Conservation (phyloP, 2,797 vertebrate genomes). For the Percopsis omiscomaycus region DNA sequence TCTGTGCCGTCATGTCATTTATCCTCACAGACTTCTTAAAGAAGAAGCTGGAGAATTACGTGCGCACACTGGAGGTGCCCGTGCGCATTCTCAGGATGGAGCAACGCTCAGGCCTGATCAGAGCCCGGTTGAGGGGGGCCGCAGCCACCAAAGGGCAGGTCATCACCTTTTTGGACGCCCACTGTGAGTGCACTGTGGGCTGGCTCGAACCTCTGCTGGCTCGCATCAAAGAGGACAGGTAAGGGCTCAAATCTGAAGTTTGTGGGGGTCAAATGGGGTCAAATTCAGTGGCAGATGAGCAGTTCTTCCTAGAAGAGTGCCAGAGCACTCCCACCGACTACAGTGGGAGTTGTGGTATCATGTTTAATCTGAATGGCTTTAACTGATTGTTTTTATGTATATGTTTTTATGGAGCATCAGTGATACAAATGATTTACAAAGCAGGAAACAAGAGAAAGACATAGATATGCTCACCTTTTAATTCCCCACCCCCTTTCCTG, state of each 20-base stretch:
- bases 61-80: conserved; percentile 83
- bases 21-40: conserved; percentile 87
- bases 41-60: conserved; percentile 86
- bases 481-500: no score
- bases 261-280: neutral
- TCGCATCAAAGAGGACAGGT: conserved; percentile 94
- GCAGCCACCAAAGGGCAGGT: conserved; percentile 90
- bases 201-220: conserved; percentile 95
- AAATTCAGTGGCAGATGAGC: no score
- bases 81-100: conserved; percentile 92
- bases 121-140: conserved; percentile 90
- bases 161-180: conserved; percentile 97
- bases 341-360: conserved; percentile 27
- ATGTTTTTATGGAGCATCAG: no score
- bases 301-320: no score
- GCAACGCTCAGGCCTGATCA: conserved; percentile 92
- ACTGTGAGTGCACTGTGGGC: conserved; percentile 93
- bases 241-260: conserved; percentile 23
- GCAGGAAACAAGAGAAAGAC: no score
- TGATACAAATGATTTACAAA: no score
- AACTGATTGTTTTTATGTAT: conserved; percentile 1
- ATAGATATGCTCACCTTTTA: no score
- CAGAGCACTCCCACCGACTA: conserved; percentile 13
- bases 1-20: neutral
- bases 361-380: conserved; percentile 51